Conservation (phyloP, 2,888 invertebrate species). For the Ormyrus rosae region DNA sequence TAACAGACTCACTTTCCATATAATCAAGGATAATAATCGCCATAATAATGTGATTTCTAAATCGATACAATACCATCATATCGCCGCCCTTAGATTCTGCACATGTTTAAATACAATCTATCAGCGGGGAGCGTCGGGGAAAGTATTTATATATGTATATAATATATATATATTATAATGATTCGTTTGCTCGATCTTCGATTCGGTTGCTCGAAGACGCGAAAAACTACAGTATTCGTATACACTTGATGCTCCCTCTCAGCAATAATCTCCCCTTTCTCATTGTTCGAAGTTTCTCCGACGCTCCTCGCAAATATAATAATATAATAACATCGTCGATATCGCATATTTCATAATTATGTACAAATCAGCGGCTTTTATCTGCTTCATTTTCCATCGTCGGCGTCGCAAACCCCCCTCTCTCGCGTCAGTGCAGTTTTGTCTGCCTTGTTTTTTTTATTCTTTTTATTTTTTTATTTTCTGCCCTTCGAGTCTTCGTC, state of each 20-base stretch:
- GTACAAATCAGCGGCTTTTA: constrained; percentile 68
- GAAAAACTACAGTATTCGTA: constrained; percentile 6
- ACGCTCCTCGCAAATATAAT: constrained; percentile 56
- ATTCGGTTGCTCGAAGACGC: not conserved
- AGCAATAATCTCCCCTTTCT: not conserved
- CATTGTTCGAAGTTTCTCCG: constrained; percentile 28
- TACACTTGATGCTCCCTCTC: constrained; percentile 17
- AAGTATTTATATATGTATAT: constrained; percentile 25
- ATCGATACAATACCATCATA: constrained; percentile 46
- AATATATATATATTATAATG: not conserved
- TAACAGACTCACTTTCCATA: constrained; percentile 56
- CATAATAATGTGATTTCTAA: constrained; percentile 38
- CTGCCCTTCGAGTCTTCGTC: constrained; percentile 16
- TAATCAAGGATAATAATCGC: constrained; percentile 53
- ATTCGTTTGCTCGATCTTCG: not conserved
- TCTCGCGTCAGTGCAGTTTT: constrained; percentile 33
- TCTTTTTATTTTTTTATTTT: constrained; percentile 19
- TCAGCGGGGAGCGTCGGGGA: constrained; percentile 39
- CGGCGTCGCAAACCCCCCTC: constrained; percentile 39
- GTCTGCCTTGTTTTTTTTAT: constrained; percentile 1
- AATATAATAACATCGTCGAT: constrained; percentile 69
- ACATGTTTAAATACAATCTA: constrained; percentile 54
- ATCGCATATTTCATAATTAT: constrained; percentile 70
- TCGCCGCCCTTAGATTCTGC: constrained; percentile 49
- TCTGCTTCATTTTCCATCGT: constrained; percentile 38